Evolutionary conservation across 2,888 invertebrate genomes (phyloP).

Genomic region (Drosophila pullipes): DNA sequence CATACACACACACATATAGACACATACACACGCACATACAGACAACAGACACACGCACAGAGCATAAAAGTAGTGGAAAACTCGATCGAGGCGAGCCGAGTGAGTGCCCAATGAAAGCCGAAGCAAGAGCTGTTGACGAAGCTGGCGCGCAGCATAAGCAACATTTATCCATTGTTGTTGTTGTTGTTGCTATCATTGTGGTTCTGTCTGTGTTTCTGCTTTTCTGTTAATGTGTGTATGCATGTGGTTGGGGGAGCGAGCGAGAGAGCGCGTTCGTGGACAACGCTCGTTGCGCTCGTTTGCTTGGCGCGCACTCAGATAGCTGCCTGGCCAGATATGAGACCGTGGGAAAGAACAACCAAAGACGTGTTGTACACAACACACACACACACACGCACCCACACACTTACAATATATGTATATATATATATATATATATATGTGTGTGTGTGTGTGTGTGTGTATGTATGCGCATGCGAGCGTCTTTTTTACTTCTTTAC

Average conservation of each 20-base stretch:
- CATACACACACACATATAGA: slow-evolving; percentile 2
- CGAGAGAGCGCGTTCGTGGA: slow-evolving; percentile 33
- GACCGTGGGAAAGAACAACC: slow-evolving; percentile 86
- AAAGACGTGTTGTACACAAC: slow-evolving; percentile 79
- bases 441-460: slow-evolving; percentile 43
- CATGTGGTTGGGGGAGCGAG: slow-evolving; percentile 19
- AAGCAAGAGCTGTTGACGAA: slow-evolving; percentile 34
- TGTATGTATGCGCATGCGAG: slow-evolving; percentile 53
- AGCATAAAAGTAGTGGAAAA: slow-evolving; percentile 56
- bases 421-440: slow-evolving; percentile 3
- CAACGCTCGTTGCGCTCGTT: slow-evolving; percentile 59
- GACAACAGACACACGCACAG: slow-evolving; percentile 12
- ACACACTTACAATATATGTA: slow-evolving; percentile 25
- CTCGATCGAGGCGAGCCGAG: slow-evolving; percentile 63
- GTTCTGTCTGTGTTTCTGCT: slow-evolving; percentile 31
- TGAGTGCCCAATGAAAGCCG: slow-evolving; percentile 40
- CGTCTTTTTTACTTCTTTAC: slow-evolving; percentile 67
- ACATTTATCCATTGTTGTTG: slow-evolving; percentile 63
- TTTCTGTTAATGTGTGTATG: slow-evolving; percentile 21
- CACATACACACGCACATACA: background rate
- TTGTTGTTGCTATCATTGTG: slow-evolving; percentile 26
- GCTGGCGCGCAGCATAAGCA: slow-evolving; percentile 65
- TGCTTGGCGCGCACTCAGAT: slow-evolving; percentile 73
- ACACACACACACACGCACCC: slow-evolving; percentile 47
- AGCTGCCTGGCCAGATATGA: slow-evolving; percentile 84